These are phyloP conservation scores for Emydura subglobosa DNA, from an alignment of 2,113 vertebrate genomes.

Conservation along the genomic window DNA sequence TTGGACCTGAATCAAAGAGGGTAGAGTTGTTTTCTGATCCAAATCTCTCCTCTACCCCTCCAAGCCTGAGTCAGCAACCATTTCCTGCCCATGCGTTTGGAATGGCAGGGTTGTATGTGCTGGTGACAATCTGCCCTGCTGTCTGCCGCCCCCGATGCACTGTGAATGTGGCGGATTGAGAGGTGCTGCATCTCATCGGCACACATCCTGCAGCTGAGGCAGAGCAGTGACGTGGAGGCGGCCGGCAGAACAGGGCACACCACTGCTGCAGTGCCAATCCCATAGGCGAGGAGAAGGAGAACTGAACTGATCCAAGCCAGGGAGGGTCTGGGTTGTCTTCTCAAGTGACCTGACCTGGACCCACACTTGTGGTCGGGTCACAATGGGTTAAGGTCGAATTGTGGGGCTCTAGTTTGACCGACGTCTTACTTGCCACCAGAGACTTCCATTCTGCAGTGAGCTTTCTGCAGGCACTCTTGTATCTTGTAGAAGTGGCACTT, in stretches of 20 bases:
- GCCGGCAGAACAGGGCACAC: no score
- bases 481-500: neutral
- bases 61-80: neutral
- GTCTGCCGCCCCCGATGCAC: no score
- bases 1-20: neutral
- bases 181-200: neutral
- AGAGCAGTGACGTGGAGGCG: neutral
- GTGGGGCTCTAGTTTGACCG: neutral
- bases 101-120: neutral
- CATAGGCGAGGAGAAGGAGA: neutral
- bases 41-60: neutral
- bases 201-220: no score
- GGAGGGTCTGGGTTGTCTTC: no score
- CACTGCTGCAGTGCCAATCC: neutral
- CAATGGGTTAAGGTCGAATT: neutral
- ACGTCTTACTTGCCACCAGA: neutral
- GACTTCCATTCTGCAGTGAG: accelerated
- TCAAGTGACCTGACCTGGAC: neutral
- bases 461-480: neutral
- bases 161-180: no score
- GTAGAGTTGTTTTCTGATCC: neutral
- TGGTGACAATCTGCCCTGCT: neutral
- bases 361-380: neutral
- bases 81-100: neutral
- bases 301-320: neutral